Conservation (phyloP, 2,113 vertebrate genomes). For the Martes martes region DNA sequence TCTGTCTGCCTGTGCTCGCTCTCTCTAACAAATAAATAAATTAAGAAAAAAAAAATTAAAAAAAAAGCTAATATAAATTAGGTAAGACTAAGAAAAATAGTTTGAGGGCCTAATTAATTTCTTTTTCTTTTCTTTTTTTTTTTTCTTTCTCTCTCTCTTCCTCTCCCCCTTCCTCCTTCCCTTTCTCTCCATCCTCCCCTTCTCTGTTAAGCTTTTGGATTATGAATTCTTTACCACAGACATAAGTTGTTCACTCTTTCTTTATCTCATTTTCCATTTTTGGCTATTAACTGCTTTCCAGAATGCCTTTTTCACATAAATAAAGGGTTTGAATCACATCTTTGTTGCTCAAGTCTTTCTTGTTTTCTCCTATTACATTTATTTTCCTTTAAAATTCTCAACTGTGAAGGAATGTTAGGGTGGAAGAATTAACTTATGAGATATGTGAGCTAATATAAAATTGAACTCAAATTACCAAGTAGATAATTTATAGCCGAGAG, state of each 20-base stretch:
- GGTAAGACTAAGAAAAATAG: background rate
- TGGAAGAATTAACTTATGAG: background rate
- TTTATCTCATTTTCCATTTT: background rate
- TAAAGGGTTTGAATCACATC: background rate
- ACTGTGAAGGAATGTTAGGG: background rate
- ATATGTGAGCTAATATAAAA: background rate
- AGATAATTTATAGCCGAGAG: background rate
- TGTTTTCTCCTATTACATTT: background rate
- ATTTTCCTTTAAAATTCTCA: background rate
- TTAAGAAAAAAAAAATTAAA: too few relatives aligned
- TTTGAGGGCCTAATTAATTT: background rate
- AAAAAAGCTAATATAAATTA: background rate
- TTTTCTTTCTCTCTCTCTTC: background rate
- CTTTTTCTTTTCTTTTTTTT: background rate
- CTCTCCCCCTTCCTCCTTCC: too few relatives aligned
- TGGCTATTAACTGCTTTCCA: background rate
- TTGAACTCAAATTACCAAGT: background rate
- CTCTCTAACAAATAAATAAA: too few relatives aligned
- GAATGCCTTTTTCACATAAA: background rate
- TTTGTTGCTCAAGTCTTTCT: background rate
- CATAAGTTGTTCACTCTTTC: background rate
- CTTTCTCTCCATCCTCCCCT: background rate
- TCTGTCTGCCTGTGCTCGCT: too few relatives aligned
- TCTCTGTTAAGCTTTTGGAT: background rate
- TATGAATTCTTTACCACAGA: background rate